Evolutionary conservation across 2,797 vertebrate species (phyloP).

Genomic region (Avahi laniger): DNA sequence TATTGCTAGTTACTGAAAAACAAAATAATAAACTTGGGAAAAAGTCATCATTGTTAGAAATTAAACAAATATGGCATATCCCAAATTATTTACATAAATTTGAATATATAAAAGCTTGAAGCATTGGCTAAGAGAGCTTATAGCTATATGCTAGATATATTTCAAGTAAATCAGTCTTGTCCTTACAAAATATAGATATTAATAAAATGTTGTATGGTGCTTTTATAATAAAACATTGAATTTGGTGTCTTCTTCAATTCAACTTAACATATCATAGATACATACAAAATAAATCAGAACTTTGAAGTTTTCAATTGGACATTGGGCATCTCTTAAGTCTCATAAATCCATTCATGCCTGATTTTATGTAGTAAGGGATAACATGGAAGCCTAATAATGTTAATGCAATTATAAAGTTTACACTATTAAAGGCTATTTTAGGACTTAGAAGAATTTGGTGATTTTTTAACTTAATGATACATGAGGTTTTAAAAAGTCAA

Average conservation of each 20-base stretch:
- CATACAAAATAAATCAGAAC: not conserved
- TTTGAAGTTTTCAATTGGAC: not conserved
- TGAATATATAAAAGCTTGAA: not conserved
- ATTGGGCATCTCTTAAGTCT: not conserved
- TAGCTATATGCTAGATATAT: not conserved
- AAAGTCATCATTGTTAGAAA: not conserved
- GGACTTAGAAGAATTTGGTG: not conserved
- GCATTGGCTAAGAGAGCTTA: not conserved
- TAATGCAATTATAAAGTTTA: not conserved
- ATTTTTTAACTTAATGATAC: not conserved
- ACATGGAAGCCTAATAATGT: not conserved
- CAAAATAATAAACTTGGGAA: not conserved
- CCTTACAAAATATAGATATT: not conserved
- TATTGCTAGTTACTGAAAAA: slow-evolving; percentile 31
- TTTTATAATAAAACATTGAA: slow-evolving; percentile 36
- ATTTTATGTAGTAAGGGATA: not conserved
- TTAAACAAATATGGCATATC: slow-evolving; percentile 3
- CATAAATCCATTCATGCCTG: not conserved
- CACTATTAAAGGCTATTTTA: not conserved
- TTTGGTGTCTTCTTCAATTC: slow-evolving; percentile 5
- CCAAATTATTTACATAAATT: slow-evolving; percentile 44
- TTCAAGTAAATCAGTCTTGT: not conserved
- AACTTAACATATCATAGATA: not conserved
- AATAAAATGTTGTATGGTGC: not conserved
- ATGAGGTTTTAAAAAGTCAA: not conserved